Conservation (phyloP, 2,888 invertebrate genomes). For the Oscheius sp. region DNA sequence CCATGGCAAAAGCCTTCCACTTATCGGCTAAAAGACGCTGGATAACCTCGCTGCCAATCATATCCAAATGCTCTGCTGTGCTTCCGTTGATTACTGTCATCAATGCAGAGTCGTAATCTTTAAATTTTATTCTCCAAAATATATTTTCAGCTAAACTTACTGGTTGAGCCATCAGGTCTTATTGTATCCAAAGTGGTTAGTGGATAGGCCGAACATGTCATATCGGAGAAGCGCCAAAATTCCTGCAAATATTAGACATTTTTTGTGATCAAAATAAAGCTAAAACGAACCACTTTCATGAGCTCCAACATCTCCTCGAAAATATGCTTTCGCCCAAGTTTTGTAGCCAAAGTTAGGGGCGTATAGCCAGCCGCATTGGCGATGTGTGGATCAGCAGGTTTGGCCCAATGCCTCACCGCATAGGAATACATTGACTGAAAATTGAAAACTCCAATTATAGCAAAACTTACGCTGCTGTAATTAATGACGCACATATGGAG, state of each 20-base stretch:
- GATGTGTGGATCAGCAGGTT: constrained; percentile 90
- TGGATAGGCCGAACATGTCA: constrained; percentile 96
- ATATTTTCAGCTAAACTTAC: constrained; percentile 73
- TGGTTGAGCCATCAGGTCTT: constrained; percentile 90
- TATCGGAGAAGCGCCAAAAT: constrained; percentile 98
- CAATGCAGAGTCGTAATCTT: constrained; percentile 97
- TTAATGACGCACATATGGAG: constrained; percentile 99
- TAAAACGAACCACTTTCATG: constrained; percentile 72
- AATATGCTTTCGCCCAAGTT: constrained; percentile 92
- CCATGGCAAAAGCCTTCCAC: constrained; percentile 97
- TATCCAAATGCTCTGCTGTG: constrained; percentile 95
- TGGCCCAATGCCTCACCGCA: constrained; percentile 90
- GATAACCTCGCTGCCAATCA: constrained; percentile 97
- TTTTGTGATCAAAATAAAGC: background rate
- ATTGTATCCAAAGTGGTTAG: constrained; percentile 94
- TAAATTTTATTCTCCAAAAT: background rate
- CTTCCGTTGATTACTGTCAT: constrained; percentile 97
- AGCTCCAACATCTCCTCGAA: constrained; percentile 97
- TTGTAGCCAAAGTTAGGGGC: constrained; percentile 93
- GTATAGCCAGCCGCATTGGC: constrained; percentile 89
- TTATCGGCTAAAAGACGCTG: constrained; percentile 95
- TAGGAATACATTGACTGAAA: constrained; percentile 80
- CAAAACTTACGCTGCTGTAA: constrained; percentile 85
- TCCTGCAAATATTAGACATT: constrained; percentile 78
- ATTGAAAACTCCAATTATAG: background rate